Evolutionary conservation across 2,797 vertebrate species (phyloP).

Genomic region (Poeciliopsis paucimaculata): DNA sequence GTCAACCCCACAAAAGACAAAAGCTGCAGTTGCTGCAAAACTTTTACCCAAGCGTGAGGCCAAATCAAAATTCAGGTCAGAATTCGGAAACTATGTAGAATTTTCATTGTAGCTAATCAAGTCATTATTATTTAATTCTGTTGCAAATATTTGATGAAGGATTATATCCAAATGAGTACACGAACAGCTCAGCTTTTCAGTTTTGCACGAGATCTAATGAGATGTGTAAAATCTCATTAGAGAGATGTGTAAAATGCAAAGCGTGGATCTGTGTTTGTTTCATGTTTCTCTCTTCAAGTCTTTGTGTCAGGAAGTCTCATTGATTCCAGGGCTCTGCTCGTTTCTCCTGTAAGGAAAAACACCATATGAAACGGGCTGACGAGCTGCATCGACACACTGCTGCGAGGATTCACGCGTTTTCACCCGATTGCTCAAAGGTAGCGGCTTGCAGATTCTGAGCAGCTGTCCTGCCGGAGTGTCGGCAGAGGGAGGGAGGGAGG

Average conservation of each 20-base stretch:
- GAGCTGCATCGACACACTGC: not conserved
- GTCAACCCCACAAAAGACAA: not conserved
- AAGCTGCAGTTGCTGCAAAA: not conserved
- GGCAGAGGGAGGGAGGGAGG: constrained; percentile 60
- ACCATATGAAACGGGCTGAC: not conserved
- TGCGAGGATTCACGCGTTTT: not conserved
- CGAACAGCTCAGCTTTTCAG: not conserved
- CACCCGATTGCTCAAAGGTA: not conserved
- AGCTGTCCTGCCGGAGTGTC: constrained; percentile 66
- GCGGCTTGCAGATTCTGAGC: constrained; percentile 31
- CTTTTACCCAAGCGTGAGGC: no score
- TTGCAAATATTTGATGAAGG: not conserved
- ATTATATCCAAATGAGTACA: not conserved
- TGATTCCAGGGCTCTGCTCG: not conserved
- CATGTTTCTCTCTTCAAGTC: not conserved
- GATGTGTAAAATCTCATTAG: no score
- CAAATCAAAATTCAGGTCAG: not conserved
- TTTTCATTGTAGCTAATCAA: not conserved
- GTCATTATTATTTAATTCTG: not conserved
- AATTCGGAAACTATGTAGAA: not conserved
- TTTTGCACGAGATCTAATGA: no score
- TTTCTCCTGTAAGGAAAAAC: not conserved
- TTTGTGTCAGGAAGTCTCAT: not conserved
- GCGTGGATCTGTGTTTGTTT: not conserved
- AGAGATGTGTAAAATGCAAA: not conserved